Conservation (phyloP, 2,888 invertebrate genomes). For the Spilarctia lutea region DNA sequence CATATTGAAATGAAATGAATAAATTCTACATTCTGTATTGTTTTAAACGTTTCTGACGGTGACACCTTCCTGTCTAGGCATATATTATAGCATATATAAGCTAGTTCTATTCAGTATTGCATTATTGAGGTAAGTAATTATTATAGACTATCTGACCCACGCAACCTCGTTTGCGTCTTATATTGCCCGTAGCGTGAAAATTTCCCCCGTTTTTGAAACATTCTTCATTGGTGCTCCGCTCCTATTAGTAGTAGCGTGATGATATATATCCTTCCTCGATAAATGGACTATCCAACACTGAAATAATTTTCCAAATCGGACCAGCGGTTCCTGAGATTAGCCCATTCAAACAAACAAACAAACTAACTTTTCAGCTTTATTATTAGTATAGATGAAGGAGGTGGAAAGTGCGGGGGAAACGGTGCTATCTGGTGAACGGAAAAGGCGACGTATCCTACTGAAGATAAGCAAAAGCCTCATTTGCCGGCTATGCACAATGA, state of each 20-base stretch:
- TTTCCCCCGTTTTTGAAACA: too few relatives aligned
- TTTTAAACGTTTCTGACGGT: background rate
- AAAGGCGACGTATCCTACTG: slow-evolving; percentile 69
- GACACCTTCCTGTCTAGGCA: background rate
- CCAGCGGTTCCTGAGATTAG: too few relatives aligned
- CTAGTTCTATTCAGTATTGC: slow-evolving; percentile 29
- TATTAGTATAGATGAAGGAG: background rate
- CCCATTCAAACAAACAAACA: too few relatives aligned
- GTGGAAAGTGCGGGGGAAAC: slow-evolving; percentile 11
- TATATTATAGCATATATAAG: background rate
- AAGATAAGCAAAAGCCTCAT: slow-evolving; percentile 74
- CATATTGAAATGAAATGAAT: background rate
- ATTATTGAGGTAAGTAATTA: slow-evolving; percentile 23
- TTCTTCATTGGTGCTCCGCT: too few relatives aligned
- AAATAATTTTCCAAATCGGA: too few relatives aligned
- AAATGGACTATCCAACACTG: too few relatives aligned
- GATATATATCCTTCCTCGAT: too few relatives aligned
- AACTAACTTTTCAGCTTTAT: too few relatives aligned
- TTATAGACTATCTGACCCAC: too few relatives aligned
- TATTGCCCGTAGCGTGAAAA: too few relatives aligned
- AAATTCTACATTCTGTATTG: background rate
- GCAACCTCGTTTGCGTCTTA: too few relatives aligned
- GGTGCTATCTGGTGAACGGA: slow-evolving; percentile 62
- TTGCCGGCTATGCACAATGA: slow-evolving; percentile 43
- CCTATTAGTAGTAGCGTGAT: too few relatives aligned